Evolutionary conservation across 2,113 vertebrate genomes (phyloP).

Genomic region (Takifugu bimaculatus): DNA sequence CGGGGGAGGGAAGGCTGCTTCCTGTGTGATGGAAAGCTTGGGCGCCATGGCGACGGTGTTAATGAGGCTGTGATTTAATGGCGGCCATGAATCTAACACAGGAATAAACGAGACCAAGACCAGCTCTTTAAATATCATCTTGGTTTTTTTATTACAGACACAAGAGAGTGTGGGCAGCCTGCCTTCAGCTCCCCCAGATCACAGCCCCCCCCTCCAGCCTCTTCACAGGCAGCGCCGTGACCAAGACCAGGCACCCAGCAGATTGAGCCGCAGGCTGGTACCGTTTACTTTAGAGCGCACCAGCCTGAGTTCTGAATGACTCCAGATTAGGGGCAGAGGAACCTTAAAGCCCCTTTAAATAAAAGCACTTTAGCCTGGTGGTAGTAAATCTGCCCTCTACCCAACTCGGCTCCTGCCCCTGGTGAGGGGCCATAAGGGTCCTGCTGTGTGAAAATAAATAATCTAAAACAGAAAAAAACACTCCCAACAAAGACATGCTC

Average conservation of each 20-base stretch:
- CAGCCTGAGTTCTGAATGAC: conserved; percentile 10
- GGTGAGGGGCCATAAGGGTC: conserved; percentile 30
- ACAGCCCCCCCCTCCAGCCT: conserved; percentile 8
- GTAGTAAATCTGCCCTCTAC: conserved; percentile 22
- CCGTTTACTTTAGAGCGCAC: conserved; percentile 39
- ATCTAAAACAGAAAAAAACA: conserved; percentile 71
- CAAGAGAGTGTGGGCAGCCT: conserved; percentile 58
- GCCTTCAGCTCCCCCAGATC: conserved; percentile 37
- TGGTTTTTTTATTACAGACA: conserved; percentile 72
- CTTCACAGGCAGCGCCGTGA: conserved; percentile 12
- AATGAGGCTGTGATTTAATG: conserved; percentile 64
- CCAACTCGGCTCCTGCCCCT: background rate
- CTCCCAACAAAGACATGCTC: conserved; percentile 61
- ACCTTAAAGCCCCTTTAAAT: conserved; percentile 21
- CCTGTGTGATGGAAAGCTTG: conserved; percentile 11
- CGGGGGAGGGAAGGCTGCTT: background rate
- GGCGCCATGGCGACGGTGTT: conserved; percentile 46
- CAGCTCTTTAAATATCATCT: conserved; percentile 65
- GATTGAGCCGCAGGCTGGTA: conserved; percentile 46
- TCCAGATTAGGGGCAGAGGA: conserved; percentile 26
- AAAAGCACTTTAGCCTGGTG: conserved; percentile 4
- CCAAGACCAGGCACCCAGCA: conserved; percentile 28
- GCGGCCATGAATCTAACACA: conserved; percentile 55
- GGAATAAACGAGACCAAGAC: conserved; percentile 32
- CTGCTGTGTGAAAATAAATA: conserved; percentile 88